Evolutionary conservation across 2,113 vertebrate genomes (phyloP), one percentile per base, ranked within the genome.

Genomic region (Picathartes gymnocephalus): DNA sequence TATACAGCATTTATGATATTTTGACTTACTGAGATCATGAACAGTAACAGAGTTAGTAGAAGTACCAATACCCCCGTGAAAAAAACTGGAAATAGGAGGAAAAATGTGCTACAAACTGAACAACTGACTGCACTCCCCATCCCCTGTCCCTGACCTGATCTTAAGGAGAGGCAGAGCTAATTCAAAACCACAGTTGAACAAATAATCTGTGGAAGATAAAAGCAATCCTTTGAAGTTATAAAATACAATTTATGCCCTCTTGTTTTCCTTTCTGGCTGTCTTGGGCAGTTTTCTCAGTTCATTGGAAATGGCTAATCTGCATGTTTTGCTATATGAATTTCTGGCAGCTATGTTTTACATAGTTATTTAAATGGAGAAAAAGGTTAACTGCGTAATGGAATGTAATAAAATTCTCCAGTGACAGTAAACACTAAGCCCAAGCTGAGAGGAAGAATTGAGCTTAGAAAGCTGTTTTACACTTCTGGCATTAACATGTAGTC

Each of bases 131-230:
- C 20, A 10, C 37, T 28, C 24, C 17, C 48, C n/a, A 53, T 47
- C 23, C 64, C 25, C 13, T 65, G 24, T 60, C 82, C 53, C 54
- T 81, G 71, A 61, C 50, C 68, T 83, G 60, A 93, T 39, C 8
- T 2, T 88, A 65, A 54, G 68, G 62, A 90, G 56, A 95, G 57
- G 42, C 54, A 95, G 47, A 88, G 56, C 60, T 81, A 83, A 86
- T 68, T 86, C 69, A 83, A 71, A 93, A 86, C 60, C 80, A 22
- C 71, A 70, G 68, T 74, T 92, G 82, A 81, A 90, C 60, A 90
- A 96, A 88, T 90, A 90, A 86, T 93, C 88, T 79, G 21, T 88
- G 48, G 73, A 90, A 92, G 94, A 96, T 83, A 93, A 96, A 92
- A 88, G 23, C 80, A 92, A n/a, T 23, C 57, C 53, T 96, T 92